phyloP scores from a whole-genome alignment of 2,888 invertebrate species.

The Dryobotodes eremita region DNA sequence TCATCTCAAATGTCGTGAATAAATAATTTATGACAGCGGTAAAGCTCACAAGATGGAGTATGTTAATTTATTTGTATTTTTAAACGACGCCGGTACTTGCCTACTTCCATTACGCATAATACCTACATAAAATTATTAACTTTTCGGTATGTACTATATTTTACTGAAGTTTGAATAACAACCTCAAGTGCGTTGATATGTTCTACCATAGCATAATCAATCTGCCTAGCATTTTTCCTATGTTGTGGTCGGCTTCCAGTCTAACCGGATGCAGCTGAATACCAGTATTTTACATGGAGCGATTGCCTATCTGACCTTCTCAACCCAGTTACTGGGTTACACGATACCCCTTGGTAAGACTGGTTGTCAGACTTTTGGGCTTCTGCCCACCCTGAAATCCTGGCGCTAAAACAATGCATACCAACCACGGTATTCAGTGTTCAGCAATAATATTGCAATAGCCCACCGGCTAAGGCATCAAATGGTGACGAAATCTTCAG shows the following conservation, averaged over 20 bases:
- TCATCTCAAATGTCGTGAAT: slow-evolving; percentile 32
- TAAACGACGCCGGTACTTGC: slow-evolving; percentile 5
- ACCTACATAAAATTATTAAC: not conserved
- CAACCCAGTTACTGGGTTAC: not conserved
- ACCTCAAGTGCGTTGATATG: not conserved
- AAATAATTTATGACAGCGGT: slow-evolving; percentile 32
- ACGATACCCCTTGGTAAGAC: not conserved
- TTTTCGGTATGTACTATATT: not conserved
- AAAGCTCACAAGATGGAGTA: slow-evolving; percentile 28
- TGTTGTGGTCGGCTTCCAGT: not conserved
- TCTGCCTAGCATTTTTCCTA: not conserved
- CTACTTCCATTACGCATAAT: slow-evolving; percentile 14
- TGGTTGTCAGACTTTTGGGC: not conserved
- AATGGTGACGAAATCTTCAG: slow-evolving; percentile 14
- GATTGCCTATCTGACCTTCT: not conserved
- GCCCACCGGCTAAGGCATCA: not conserved
- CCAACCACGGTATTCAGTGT: not conserved
- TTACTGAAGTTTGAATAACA: not conserved
- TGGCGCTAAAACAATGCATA: not conserved
- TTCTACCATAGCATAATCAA: not conserved
- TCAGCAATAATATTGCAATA: not conserved
- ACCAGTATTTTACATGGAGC: not conserved
- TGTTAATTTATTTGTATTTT: slow-evolving; percentile 32
- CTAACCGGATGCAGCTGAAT: not conserved
- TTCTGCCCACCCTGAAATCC: not conserved